These are phyloP conservation scores for Sebastes schlegelii DNA, from an alignment of 2,113 vertebrate genomes.

Conservation along the genomic window DNA sequence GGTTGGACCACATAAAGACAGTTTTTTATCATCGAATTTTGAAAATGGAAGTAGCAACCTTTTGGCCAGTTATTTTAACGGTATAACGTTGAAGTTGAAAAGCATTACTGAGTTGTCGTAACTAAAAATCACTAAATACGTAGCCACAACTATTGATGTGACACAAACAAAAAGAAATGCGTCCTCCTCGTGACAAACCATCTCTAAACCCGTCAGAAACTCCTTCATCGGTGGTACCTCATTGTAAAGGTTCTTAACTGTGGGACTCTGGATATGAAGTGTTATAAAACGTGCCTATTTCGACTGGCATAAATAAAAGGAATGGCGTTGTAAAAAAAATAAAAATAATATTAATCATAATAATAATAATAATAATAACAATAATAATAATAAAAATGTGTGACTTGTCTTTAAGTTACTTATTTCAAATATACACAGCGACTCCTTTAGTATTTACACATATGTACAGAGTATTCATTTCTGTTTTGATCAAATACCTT, in stretches of 20 bases:
- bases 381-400: slow-evolving; percentile 87
- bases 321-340: slow-evolving; percentile 89
- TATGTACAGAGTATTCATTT: slow-evolving; percentile 88
- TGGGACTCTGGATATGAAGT: slow-evolving; percentile 83
- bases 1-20: not conserved
- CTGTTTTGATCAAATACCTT: slow-evolving; percentile 87
- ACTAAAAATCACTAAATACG: not conserved
- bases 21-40: not conserved
- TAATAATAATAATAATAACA: slow-evolving; percentile 71
- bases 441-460: slow-evolving; percentile 99
- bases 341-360: slow-evolving; percentile 76
- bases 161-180: not conserved
- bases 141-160: not conserved
- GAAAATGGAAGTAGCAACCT: not conserved
- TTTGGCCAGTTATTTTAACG: not conserved
- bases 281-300: slow-evolving; percentile 86
- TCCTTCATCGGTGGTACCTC: slow-evolving; percentile 72
- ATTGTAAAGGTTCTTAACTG: slow-evolving; percentile 74
- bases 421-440: slow-evolving; percentile 99
- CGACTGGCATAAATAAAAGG: slow-evolving; percentile 91
- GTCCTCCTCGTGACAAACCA: slow-evolving; percentile 43
- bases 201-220: slow-evolving; percentile 76
- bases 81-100: not conserved
- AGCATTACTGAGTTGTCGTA: not conserved
- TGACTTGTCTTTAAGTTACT: slow-evolving; percentile 95